phyloP scores from a whole-genome alignment of 30 jellyfish, hydroid and myxozoan genomes.

The Phacellophora camtschatica region DNA sequence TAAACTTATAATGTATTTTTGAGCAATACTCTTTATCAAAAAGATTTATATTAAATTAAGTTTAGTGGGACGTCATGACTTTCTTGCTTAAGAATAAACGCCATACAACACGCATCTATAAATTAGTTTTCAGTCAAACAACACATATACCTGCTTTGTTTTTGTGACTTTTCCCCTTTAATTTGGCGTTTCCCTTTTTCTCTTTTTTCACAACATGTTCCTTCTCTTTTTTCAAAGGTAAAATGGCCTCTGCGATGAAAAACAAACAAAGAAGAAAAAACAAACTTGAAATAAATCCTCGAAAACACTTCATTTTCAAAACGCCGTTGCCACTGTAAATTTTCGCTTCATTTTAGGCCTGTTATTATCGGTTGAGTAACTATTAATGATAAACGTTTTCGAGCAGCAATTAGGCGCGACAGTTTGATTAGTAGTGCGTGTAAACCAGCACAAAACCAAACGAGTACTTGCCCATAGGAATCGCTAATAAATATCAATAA shows the following conservation, averaged over 20 bases:
- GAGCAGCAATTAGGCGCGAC: conserved; percentile 18
- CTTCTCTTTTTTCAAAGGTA: background rate
- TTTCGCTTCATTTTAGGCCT: background rate
- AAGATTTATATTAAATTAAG: no score
- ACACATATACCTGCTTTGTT: conserved; percentile 31
- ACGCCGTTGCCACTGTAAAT: background rate
- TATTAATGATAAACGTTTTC: background rate
- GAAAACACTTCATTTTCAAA: background rate
- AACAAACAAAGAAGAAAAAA: background rate
- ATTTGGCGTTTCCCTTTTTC: background rate
- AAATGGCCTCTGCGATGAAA: background rate
- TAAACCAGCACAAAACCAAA: conserved; percentile 6
- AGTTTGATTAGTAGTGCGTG: conserved; percentile 45
- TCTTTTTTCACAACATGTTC: background rate
- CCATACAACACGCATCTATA: no score
- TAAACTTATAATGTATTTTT: no score
- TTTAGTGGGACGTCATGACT: no score
- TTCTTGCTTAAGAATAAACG: no score
- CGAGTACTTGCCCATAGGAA: conserved; percentile 14
- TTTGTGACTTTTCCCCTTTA: background rate
- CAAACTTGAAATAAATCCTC: background rate
- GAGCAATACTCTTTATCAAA: no score
- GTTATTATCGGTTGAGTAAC: background rate
- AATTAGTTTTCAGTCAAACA: background rate
- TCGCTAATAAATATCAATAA: background rate